Conservation (phyloP, 1,140 invertebrate genomes). For the Bombus ignitus region DNA sequence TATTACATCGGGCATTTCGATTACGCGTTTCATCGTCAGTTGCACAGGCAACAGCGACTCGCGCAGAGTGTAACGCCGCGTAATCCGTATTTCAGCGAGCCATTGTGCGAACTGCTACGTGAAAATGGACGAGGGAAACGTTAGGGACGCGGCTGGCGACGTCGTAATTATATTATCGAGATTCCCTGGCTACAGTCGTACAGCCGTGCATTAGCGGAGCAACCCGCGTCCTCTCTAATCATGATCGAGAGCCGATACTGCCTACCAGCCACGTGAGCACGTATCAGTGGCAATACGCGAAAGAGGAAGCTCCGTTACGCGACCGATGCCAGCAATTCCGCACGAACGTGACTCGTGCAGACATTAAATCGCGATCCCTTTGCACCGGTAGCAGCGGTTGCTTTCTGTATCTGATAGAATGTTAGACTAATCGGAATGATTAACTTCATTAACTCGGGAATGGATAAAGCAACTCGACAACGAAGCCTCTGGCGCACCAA, state of each 20-base stretch:
- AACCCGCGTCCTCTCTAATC: conserved; percentile 47
- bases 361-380: conserved; percentile 27
- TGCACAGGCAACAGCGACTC: conserved; percentile 10
- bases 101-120: not conserved
- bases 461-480: conserved; percentile 7
- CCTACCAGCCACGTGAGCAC: conserved; percentile 7
- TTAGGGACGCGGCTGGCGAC: not conserved
- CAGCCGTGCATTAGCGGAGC: conserved; percentile 28
- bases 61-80: not conserved
- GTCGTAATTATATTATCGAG: conserved; percentile 60
- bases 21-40: conserved; percentile 37
- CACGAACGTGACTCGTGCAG: not conserved
- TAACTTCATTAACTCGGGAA: conserved; percentile 14
- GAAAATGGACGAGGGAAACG: conserved; percentile 29
- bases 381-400: not conserved
- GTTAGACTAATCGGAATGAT: conserved; percentile 14
- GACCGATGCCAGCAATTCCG: conserved; percentile 48
- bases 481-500: not conserved
- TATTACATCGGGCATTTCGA: conserved; percentile 26
- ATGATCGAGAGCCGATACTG: conserved; percentile 56
- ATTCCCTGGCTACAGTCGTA: conserved; percentile 40
- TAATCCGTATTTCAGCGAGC: conserved; percentile 38
- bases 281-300: conserved; percentile 37
- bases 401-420: conserved; percentile 19
- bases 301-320: conserved; percentile 50